Evolutionary conservation across 2,888 invertebrate species (phyloP).

Genomic region (Caradrina kadenii): DNA sequence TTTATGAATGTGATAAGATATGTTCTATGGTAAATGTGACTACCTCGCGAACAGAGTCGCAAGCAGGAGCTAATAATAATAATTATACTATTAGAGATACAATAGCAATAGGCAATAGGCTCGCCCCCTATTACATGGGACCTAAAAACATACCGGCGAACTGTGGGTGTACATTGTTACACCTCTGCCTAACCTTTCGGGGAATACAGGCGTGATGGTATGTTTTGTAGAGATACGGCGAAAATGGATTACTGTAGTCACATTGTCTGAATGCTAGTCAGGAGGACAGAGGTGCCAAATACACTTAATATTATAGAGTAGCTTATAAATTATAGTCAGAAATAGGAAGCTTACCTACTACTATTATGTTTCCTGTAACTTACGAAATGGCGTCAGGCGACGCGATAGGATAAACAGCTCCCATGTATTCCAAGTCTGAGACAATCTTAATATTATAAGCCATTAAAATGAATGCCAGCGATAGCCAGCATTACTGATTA

Average conservation of each 20-base stretch:
- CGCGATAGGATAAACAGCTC: neutral
- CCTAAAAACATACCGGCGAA: too few species aligned
- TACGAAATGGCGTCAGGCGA: conserved; percentile 17
- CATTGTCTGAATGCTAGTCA: conserved; percentile 3
- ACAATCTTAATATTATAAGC: conserved; percentile 17
- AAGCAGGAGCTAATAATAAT: too few species aligned
- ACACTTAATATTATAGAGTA: conserved; percentile 23
- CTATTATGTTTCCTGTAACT: conserved; percentile 12
- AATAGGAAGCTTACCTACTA: conserved; percentile 16
- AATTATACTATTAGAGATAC: neutral
- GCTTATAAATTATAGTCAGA: conserved; percentile 25
- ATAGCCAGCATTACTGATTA: conserved; percentile 6
- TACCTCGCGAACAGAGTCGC: too few species aligned
- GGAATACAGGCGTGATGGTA: too few species aligned
- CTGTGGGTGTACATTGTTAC: too few species aligned
- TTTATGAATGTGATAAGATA: too few species aligned
- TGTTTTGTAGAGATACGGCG: neutral
- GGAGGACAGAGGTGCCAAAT: conserved; percentile 9
- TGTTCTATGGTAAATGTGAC: too few species aligned
- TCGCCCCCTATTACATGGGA: too few species aligned
- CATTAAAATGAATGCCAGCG: conserved; percentile 4
- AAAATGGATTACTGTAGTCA: conserved; percentile 6
- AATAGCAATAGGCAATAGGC: too few species aligned
- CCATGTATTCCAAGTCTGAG: conserved; percentile 6
- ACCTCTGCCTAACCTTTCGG: too few species aligned